These are phyloP conservation scores for Aradus depressus DNA, from an alignment of 2,888 invertebrate genomes.

Conservation along the genomic window DNA sequence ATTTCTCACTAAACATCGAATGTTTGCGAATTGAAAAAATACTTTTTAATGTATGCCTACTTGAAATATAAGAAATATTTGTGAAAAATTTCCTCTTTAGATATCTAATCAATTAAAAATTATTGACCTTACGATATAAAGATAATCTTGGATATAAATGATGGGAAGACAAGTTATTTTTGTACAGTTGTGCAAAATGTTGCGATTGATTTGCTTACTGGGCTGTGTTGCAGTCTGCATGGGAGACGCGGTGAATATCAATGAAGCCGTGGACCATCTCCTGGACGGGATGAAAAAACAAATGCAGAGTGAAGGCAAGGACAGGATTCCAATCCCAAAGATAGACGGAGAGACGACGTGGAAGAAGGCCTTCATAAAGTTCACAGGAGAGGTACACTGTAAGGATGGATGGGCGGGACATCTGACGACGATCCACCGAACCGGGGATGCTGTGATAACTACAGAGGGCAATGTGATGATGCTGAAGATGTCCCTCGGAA, in stretches of 20 bases:
- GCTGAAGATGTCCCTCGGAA: slow-evolving; percentile 14
- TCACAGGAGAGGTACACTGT: slow-evolving; percentile 20
- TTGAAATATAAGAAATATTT: no score
- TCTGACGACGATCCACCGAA: slow-evolving; percentile 19
- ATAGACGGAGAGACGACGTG: slow-evolving; percentile 17
- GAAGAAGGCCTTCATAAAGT: slow-evolving; percentile 20
- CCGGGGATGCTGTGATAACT: slow-evolving; percentile 21
- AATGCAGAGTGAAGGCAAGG: slow-evolving; percentile 13
- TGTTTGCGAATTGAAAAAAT: no score
- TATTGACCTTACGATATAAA: no score
- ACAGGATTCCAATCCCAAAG: slow-evolving; percentile 3
- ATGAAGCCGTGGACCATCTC: slow-evolving; percentile 21
- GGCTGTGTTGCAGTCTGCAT: neutral
- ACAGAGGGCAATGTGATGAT: slow-evolving; percentile 22
- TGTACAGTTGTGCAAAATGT: no score
- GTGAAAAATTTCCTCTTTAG: no score
- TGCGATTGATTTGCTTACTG: neutral
- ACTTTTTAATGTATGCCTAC: no score
- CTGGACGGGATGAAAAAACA: slow-evolving; percentile 12
- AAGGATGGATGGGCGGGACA: slow-evolving; percentile 16
- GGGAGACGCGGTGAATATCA: slow-evolving; percentile 17
- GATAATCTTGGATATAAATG: no score
- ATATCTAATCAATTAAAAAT: no score
- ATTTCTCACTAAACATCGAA: no score
- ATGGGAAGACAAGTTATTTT: no score